Conservation (phyloP, 1,140 invertebrate species). For the Pogonus chalceus region DNA sequence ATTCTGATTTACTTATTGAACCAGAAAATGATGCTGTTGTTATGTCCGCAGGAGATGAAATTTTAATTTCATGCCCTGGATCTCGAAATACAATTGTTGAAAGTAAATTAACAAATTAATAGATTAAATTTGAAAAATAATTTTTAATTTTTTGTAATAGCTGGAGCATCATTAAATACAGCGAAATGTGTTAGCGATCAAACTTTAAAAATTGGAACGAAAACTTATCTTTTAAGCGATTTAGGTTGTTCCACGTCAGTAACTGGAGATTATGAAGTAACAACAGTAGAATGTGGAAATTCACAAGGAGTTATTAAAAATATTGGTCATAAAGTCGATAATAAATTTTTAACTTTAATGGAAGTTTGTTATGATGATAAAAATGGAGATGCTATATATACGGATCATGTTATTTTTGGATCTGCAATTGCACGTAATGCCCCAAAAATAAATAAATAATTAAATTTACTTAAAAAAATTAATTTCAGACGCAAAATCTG, state of each 20-base stretch:
- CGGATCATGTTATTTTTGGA: slow-evolving; percentile 23
- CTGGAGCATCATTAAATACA: slow-evolving; percentile 16
- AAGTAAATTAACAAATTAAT: too few species aligned
- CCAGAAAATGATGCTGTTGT: background rate
- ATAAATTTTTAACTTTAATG: slow-evolving; percentile 23
- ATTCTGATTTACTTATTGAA: background rate
- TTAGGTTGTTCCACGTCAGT: slow-evolving; percentile 23
- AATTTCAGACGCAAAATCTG: slow-evolving; percentile 26
- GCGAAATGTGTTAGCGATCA: slow-evolving; percentile 19
- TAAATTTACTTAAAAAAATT: slow-evolving; percentile 4
- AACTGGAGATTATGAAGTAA: slow-evolving; percentile 19
- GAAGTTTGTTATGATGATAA: slow-evolving; percentile 23
- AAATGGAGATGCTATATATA: slow-evolving; percentile 22
- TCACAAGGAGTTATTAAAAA: slow-evolving; percentile 18
- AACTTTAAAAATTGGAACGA: slow-evolving; percentile 14
- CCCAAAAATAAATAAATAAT: too few species aligned
- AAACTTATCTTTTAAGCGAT: slow-evolving; percentile 16
- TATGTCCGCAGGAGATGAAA: background rate
- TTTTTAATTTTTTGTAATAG: background rate
- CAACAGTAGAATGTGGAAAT: slow-evolving; percentile 18
- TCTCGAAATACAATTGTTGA: background rate
- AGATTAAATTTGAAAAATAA: too few species aligned
- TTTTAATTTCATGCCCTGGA: background rate
- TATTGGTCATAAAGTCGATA: slow-evolving; percentile 20
- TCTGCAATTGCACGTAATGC: slow-evolving; percentile 25